Conservation (phyloP, 2,797 vertebrate genomes). For the Leptoclinus maculatus region DNA sequence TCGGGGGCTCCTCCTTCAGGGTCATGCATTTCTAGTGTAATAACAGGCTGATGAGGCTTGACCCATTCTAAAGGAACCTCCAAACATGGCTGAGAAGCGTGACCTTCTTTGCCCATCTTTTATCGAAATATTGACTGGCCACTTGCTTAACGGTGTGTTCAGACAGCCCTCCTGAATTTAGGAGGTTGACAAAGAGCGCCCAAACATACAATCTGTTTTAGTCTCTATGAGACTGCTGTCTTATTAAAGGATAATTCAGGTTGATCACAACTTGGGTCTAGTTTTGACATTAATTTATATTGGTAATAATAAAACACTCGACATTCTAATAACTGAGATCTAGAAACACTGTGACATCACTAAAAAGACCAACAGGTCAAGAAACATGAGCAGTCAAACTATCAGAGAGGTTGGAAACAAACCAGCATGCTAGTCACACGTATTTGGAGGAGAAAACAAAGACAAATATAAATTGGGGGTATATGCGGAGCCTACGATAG, state of each 20-base stretch:
- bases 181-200: slow-evolving; percentile 1
- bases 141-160: slow-evolving; percentile 11
- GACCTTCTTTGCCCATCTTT: neutral
- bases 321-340: neutral
- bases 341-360: neutral
- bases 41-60: neutral
- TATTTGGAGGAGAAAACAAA: neutral
- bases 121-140: neutral
- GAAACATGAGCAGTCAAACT: neutral
- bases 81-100: neutral
- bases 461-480: neutral
- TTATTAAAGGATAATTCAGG: slow-evolving; percentile 8
- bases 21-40: neutral
- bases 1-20: slow-evolving; percentile 1
- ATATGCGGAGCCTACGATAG: too few relatives aligned
- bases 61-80: neutral
- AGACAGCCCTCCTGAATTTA: slow-evolving; percentile 1
- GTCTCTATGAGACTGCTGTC: slow-evolving; percentile 70
- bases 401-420: neutral
- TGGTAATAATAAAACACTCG: neutral
- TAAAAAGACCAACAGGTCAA: neutral
- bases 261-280: neutral
- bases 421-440: neutral
- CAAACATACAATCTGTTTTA: slow-evolving; percentile 22
- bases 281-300: neutral